phyloP scores from a whole-genome alignment of 2,113 vertebrate genomes.

The Pelusios castaneus region DNA sequence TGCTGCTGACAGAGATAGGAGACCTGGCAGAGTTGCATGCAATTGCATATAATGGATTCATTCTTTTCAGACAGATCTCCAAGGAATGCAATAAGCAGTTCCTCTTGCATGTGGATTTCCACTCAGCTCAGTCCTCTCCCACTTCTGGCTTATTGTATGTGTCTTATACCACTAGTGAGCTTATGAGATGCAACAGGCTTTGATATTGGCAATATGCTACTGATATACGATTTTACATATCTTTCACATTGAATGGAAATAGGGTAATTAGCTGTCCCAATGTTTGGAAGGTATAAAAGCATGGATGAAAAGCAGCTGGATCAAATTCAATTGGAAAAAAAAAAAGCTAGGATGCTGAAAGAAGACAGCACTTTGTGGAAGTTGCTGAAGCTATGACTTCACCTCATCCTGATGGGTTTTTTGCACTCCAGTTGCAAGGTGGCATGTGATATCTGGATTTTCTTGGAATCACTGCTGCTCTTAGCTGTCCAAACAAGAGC shows the following conservation, averaged over 20 bases:
- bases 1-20: not conserved
- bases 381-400: not conserved
- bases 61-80: not conserved
- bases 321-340: not conserved
- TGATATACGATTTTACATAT: not conserved
- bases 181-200: not conserved
- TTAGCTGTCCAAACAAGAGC: no score
- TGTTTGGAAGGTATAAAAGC: not conserved
- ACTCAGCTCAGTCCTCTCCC: not conserved
- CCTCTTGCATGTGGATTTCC: not conserved
- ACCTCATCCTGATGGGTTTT: not conserved
- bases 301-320: not conserved
- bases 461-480: not conserved
- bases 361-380: not conserved
- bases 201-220: not conserved
- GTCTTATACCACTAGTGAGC: not conserved
- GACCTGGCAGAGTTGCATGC: not conserved
- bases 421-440: not conserved
- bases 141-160: not conserved
- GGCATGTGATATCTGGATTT: not conserved
- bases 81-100: not conserved
- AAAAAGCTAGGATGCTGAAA: not conserved
- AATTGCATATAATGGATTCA: not conserved
- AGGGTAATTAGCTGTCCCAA: not conserved
- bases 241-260: not conserved